Conservation (phyloP, 2,113 vertebrate genomes). For the Anas platyrhynchos region DNA sequence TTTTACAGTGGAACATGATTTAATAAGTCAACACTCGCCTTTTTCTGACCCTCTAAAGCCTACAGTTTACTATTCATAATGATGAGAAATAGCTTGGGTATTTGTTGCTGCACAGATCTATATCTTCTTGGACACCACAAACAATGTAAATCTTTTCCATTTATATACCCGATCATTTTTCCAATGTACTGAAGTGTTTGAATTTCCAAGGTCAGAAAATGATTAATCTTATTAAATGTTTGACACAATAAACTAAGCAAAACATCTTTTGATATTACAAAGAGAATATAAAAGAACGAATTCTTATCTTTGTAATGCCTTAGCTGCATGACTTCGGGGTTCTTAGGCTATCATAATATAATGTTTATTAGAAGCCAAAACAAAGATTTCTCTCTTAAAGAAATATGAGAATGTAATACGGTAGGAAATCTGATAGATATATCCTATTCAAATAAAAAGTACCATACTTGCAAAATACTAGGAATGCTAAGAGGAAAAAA, state of each 20-base stretch:
- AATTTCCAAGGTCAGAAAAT: constrained; percentile 59
- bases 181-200: constrained; percentile 40
- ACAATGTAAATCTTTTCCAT: constrained; percentile 41
- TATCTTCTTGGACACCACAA: neutral
- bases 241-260: constrained; percentile 55
- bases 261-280: constrained; percentile 54
- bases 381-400: constrained; percentile 56
- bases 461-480: neutral
- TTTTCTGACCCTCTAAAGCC: constrained; percentile 38
- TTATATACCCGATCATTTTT: constrained; percentile 45
- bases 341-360: constrained; percentile 50
- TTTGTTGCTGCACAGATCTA: constrained; percentile 9
- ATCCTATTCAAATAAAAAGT: neutral
- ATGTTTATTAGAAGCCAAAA: constrained; percentile 64
- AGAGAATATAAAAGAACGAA: constrained; percentile 60
- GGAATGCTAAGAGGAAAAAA: neutral
- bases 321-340: constrained; percentile 42
- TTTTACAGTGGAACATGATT: neutral
- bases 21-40: neutral
- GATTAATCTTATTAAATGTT: constrained; percentile 65
- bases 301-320: constrained; percentile 62
- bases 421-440: neutral
- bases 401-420: neutral
- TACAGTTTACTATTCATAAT: constrained; percentile 6
- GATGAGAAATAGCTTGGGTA: constrained; percentile 14